phyloP scores from a whole-genome alignment of 2,888 invertebrate species.

The Papilio protenor region DNA sequence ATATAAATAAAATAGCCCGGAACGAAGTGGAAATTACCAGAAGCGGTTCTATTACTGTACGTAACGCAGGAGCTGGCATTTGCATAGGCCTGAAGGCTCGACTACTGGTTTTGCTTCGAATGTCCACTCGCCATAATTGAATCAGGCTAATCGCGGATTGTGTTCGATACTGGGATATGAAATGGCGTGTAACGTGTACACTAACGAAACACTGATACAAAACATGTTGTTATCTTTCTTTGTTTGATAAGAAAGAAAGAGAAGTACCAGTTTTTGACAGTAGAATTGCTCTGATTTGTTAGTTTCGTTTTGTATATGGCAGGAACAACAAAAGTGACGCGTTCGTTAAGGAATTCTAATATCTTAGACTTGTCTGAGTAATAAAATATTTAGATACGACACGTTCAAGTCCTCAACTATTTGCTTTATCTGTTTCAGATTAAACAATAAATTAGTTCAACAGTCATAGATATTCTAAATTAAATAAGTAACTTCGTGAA shows the following conservation, averaged over 20 bases:
- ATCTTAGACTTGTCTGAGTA: not conserved
- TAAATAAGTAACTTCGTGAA: not conserved
- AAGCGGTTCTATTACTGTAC: conserved; percentile 71
- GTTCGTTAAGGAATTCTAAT: conserved; percentile 25
- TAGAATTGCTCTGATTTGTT: conserved; percentile 9
- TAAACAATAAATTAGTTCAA: conserved; percentile 2
- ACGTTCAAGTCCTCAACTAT: no score
- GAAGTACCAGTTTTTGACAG: not conserved
- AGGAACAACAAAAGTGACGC: conserved; percentile 5
- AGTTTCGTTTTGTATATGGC: not conserved
- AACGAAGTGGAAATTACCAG: conserved; percentile 73
- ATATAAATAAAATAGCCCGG: conserved; percentile 65
- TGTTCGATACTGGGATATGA: not conserved
- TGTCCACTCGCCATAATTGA: conserved; percentile 38
- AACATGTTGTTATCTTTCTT: not conserved
- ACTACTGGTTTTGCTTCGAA: conserved; percentile 44
- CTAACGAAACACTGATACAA: not conserved
- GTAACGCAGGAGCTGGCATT: conserved; percentile 74
- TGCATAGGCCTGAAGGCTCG: conserved; percentile 61
- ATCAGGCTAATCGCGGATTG: conserved; percentile 37
- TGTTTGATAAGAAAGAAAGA: not conserved
- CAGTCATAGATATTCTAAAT: not conserved
- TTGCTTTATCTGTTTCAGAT: conserved; percentile 17
- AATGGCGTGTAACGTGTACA: not conserved
- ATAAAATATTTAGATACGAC: conserved; percentile 34